These are phyloP conservation scores for Drosophila micromelanica DNA, from an alignment of 1,140 invertebrate genomes.

Conservation along the genomic window DNA sequence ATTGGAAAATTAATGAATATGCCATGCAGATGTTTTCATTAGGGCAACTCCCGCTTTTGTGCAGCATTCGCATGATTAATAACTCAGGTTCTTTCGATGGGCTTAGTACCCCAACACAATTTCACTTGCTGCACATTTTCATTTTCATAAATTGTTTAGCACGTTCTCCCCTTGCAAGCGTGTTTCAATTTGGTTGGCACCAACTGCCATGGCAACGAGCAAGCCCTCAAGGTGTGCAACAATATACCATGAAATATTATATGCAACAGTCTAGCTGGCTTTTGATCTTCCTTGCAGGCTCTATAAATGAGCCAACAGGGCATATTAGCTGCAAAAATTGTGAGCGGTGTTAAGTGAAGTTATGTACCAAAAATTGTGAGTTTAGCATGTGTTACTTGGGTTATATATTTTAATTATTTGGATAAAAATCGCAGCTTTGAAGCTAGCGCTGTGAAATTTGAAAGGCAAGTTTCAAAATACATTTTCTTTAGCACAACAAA, in stretches of 20 bases:
- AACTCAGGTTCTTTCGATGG: constrained; percentile 15
- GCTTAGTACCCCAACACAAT: background rate
- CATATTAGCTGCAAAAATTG: constrained; percentile 1
- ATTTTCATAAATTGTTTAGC: constrained; percentile 34
- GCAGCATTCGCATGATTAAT: constrained; percentile 72
- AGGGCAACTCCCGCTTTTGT: constrained; percentile 7
- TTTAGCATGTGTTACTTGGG: background rate
- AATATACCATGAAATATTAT: constrained; percentile 46
- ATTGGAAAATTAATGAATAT: constrained; percentile 81
- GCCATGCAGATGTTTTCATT: constrained; percentile 75
- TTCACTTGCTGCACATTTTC: constrained; percentile 33
- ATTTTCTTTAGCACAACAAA: background rate
- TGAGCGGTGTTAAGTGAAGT: background rate
- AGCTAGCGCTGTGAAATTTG: background rate
- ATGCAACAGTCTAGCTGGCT: constrained; percentile 34
- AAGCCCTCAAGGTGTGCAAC: constrained; percentile 47
- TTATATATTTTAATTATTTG: background rate
- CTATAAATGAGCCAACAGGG: background rate
- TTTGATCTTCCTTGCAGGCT: constrained; percentile 40
- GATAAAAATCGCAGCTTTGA: background rate
- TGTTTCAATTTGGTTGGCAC: constrained; percentile 21
- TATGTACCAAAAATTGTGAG: background rate
- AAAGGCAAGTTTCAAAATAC: background rate
- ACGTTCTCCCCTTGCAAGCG: constrained; percentile 6
- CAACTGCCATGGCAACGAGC: constrained; percentile 11